A percentile compares a stretch with the other conserved stretches of the same genome.
phyloP scores from a whole-genome alignment of 2,888 invertebrate species.

The Epinotia ramella region DNA sequence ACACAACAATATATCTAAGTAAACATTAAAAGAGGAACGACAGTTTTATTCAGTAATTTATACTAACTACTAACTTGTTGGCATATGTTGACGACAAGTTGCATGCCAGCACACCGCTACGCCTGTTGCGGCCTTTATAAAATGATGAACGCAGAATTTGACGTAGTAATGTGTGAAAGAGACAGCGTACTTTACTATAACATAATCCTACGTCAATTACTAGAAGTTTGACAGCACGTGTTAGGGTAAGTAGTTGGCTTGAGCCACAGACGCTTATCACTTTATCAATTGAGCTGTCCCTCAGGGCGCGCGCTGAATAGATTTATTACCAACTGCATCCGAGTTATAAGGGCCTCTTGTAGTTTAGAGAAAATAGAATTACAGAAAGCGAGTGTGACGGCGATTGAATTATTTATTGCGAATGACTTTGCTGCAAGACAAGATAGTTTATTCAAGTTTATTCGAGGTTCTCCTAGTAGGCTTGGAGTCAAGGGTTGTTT shows the following conservation, averaged over 20 bases:
- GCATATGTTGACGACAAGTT: no score
- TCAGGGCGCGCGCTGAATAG: constrained; percentile 39
- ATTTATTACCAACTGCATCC: constrained; percentile 41
- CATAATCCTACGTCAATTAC: not conserved
- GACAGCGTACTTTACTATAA: not conserved
- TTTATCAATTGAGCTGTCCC: constrained; percentile 44
- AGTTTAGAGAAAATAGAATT: constrained; percentile 10
- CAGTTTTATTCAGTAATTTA: no score
- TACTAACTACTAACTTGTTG: no score
- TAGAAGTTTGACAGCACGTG: constrained; percentile 14
- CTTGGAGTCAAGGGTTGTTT: no score
- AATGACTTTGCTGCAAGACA: not conserved
- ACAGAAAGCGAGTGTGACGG: constrained; percentile 12
- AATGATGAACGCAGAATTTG: no score
- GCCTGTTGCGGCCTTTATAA: no score
- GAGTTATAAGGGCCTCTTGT: constrained; percentile 25
- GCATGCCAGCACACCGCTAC: no score
- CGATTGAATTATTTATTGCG: constrained; percentile 14
- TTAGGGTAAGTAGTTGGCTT: constrained; percentile 43
- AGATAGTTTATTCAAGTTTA: not conserved
- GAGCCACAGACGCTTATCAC: constrained; percentile 21
- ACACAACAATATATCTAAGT: no score
- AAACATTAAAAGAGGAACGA: no score
- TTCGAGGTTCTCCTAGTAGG: no score
- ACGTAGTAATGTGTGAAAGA: no score